These are phyloP conservation scores for Helicorthomorpha holstii DNA, from an alignment of 1,140 invertebrate genomes.

Conservation along the genomic window DNA sequence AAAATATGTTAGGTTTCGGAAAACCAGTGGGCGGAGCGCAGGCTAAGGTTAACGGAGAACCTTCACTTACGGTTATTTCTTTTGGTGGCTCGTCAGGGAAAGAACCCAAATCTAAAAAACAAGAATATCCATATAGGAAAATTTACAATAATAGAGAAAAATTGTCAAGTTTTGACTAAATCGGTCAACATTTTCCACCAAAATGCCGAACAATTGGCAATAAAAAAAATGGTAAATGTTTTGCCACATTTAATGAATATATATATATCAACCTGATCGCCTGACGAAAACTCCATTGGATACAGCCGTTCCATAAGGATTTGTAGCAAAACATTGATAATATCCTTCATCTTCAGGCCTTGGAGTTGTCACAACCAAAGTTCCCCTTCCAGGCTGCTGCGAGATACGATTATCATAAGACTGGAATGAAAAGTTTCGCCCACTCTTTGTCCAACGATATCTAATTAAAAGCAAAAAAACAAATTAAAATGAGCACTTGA, in stretches of 20 bases:
- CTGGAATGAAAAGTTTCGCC: conserved; percentile 70
- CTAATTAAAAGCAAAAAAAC: conserved; percentile 36
- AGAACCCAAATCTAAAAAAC: conserved; percentile 52
- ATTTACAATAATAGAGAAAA: too few species aligned
- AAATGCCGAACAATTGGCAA: background rate
- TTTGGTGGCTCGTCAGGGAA: conserved; percentile 58
- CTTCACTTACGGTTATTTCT: conserved; percentile 54
- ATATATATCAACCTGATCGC: conserved; percentile 42
- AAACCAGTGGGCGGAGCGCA: conserved; percentile 85
- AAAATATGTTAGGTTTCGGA: conserved; percentile 84
- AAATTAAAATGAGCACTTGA: background rate
- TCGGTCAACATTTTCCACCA: too few species aligned
- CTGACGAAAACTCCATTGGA: conserved; percentile 87
- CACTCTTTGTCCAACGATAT: conserved; percentile 93
- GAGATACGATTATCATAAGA: conserved; percentile 84
- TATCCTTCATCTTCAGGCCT: conserved; percentile 74
- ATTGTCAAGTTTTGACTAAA: too few species aligned
- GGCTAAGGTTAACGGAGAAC: conserved; percentile 64
- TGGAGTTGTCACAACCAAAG: conserved; percentile 71
- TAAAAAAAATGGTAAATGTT: background rate
- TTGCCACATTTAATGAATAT: background rate
- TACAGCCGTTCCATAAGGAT: conserved; percentile 83
- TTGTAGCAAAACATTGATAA: conserved; percentile 93
- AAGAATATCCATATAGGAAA: background rate
- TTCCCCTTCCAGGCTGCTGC: conserved; percentile 77